Percentiles rank a stretch among this genome's conserved stretches.
Evolutionary conservation across 2,888 invertebrate genomes (phyloP).

Genomic region (Pegoplata infirma): DNA sequence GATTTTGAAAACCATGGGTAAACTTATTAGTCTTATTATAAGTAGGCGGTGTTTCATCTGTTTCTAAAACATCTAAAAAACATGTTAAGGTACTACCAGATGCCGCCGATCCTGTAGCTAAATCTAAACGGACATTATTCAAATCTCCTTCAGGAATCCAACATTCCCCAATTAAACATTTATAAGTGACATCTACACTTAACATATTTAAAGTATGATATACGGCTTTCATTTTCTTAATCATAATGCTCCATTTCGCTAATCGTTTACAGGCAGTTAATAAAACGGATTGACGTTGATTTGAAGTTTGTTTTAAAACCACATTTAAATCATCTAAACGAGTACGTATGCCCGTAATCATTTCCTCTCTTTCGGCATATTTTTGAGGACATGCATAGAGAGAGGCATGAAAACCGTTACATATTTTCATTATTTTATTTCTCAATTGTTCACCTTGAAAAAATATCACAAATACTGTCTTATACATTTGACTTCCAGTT

Average conservation of each 20-base stretch:
- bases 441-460: conserved; percentile 93
- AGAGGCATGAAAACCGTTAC: conserved; percentile 92
- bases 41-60: conserved; percentile 91
- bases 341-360: conserved; percentile 92
- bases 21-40: conserved; percentile 96
- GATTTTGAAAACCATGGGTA: conserved; percentile 93
- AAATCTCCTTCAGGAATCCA: conserved; percentile 90
- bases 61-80: conserved; percentile 93
- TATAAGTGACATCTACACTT: conserved; percentile 94
- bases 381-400: conserved; percentile 92
- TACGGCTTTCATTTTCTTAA: conserved; percentile 94
- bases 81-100: conserved; percentile 95
- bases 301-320: conserved; percentile 89
- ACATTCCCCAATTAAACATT: conserved; percentile 93
- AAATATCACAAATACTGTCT: conserved; percentile 91
- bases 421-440: conserved; percentile 90
- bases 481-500: conserved; percentile 85
- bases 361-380: conserved; percentile 87
- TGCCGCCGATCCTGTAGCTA: conserved; percentile 90
- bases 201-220: conserved; percentile 96
- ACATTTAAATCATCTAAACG: conserved; percentile 89
- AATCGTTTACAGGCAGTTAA: conserved; percentile 90
- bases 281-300: conserved; percentile 89
- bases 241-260: conserved; percentile 90
- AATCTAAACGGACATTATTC: conserved; percentile 86